A percentile compares a stretch with the other conserved stretches of the same genome.
These are phyloP conservation scores for Myxocyprinus asiaticus DNA, from an alignment of 2,113 vertebrate genomes.

Conservation along the genomic window DNA sequence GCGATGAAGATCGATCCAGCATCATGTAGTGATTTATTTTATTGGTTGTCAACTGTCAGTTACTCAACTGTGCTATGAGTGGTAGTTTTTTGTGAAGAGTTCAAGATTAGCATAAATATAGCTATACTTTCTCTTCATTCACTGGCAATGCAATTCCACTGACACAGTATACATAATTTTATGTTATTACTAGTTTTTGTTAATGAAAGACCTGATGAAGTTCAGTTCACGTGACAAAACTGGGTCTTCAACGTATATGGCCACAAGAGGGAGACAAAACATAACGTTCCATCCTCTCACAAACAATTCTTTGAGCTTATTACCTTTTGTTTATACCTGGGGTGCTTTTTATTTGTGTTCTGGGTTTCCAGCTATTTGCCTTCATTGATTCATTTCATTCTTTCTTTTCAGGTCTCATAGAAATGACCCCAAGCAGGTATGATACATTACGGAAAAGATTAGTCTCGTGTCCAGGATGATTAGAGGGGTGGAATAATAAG, in stretches of 20 bases:
- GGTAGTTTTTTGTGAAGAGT: not conserved
- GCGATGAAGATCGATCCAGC: not conserved
- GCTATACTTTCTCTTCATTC: no score
- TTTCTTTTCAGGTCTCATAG: not conserved
- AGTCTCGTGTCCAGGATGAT: not conserved
- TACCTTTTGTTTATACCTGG: no score
- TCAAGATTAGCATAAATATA: no score
- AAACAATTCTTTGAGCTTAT: not conserved
- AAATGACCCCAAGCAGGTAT: not conserved
- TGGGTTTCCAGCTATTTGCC: not conserved
- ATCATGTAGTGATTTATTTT: not conserved
- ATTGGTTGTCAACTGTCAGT: not conserved
- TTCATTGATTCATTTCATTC: not conserved
- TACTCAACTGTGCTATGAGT: not conserved
- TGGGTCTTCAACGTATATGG: no score
- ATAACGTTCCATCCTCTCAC: not conserved
- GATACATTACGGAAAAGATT: not conserved
- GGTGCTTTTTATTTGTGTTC: not conserved
- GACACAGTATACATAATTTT: no score
- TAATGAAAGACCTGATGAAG: no score
- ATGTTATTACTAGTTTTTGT: no score
- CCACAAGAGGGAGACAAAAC: slow-evolving; percentile 59
- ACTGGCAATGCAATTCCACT: no score
- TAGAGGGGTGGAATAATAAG: not conserved
- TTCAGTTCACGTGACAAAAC: not conserved